Evolutionary conservation across 2,113 vertebrate genomes (phyloP), one percentile per base, ranked within the genome.

Genomic region (Sula dactylatra): DNA sequence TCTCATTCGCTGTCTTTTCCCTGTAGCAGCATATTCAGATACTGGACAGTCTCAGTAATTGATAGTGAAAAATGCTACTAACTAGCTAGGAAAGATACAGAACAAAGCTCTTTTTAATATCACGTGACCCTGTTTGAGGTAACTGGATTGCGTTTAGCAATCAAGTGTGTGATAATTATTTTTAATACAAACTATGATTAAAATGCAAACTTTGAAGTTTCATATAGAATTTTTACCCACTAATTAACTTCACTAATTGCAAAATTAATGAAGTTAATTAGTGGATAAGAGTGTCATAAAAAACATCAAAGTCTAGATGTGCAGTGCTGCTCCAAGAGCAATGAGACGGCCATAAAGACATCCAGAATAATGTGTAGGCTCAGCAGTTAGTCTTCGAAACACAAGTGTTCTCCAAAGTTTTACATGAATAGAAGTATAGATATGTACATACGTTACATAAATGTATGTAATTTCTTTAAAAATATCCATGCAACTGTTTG

Each of bases 191-290:
- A 97, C 93, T 95, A 94, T 96, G 95, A 97, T 98, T 98, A 98
- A 98, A 97, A 98, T 96, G 72, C 55, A 94, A 94, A 97, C 97
- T 98, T 98, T 98, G 98, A 98, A 97, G 97, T 98, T 98, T 98
- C 97, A 97, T 95, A 97, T 12, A 59, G 87, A 55, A 97, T 97
- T 98, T 97, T 98, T 95, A 93, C 78, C 88, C 86, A 97, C 79
- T 98, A 97, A 98, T 98, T 98, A 98, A 98, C 96, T 97, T 67
- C 91, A 95, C 25, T 96, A 97, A 97, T 97, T 96, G 74, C 82
- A 96, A 94, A 97, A 96, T 72, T 98, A 98, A 66, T 98, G 83
- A 49, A 97, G 95, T 97, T 98, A 98, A 98, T 98, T 98, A 98
- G 72, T 96, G 93, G 94, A 90, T 90, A 98, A 97, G 82, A 97